Evolutionary conservation across 2,797 vertebrate genomes (phyloP).

Genomic region (Lepilemur ruficaudatus): DNA sequence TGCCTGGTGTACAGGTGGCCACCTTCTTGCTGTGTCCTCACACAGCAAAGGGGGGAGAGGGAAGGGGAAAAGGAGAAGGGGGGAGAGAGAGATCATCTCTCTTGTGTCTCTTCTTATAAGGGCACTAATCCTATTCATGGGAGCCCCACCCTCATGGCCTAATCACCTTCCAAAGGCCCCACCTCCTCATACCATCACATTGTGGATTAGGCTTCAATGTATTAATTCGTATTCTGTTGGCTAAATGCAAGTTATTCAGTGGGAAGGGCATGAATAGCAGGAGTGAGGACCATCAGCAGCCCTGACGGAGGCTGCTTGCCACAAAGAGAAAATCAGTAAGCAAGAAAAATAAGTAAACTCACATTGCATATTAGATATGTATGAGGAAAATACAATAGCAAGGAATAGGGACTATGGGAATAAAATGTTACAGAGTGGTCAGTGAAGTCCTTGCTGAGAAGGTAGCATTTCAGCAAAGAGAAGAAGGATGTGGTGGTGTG

Average conservation of each 20-base stretch:
- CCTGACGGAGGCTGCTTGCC: background rate
- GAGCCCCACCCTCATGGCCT: background rate
- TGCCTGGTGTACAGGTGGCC: background rate
- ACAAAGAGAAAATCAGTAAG: background rate
- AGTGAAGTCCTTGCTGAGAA: background rate
- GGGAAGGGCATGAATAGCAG: background rate
- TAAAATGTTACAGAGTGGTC: background rate
- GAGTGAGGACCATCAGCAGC: background rate
- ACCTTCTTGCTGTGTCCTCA: background rate
- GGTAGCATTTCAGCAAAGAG: background rate
- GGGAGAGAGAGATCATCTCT: background rate
- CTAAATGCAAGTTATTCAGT: background rate
- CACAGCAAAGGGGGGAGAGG: background rate
- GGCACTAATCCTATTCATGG: background rate
- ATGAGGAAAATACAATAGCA: background rate
- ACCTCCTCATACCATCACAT: background rate
- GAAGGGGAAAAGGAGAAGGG: too few species aligned
- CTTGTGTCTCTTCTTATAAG: background rate
- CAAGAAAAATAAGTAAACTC: background rate
- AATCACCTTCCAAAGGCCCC: background rate
- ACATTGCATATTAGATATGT: background rate
- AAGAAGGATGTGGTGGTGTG: background rate
- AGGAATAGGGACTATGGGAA: background rate
- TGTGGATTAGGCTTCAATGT: background rate
- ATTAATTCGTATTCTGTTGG: background rate